Base-by-base conservation (phyloP, 2,888 invertebrate species). In the Chymomyza caudatula region DNA sequence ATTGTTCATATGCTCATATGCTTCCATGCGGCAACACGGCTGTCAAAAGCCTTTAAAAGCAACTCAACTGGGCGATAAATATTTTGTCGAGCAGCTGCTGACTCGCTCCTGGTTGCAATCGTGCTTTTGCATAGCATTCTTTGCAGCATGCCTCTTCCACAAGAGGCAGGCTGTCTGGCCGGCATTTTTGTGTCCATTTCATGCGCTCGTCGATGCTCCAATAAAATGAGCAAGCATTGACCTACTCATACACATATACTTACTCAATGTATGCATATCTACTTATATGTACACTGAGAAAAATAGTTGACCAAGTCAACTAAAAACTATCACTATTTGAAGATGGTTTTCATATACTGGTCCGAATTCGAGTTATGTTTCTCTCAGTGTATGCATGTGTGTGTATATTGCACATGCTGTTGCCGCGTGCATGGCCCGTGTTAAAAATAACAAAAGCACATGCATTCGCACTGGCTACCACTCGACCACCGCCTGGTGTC, bases 11-110 rank as follows among this genome's bases (percentile, higher is more conserved):
- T 37, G 59, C 29, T 52, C 58, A 53, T 37, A 43, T 43, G 54
- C 43, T 73, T 70, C 70, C 73, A 74, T 85, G 84, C 74, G 60
- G 37, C 60, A 60, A 65, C 78, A 80, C 78, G 81, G 65, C 63
- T 81, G 54, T 61, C 51, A 54, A 85, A 83, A 80, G 76, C 84
- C 80, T 76, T 81, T 80, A 85, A 81, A 83, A 83, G 78, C 76
- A 71, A 66, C 66, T 59, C 69, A 54, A 44, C 63, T 58, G 56
- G n/a, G 55, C 52, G 62, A 73, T 73, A 73, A 73, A 82, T 82
- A 80, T 73, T 71, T 71, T 71, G 71, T 63, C 64, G 67, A 65
- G 74, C 67, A 62, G 22, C 56, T 54, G 60, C 72, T 65, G 44
- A 47, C 44, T 69, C 66, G 56, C 63, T 53, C 60, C 70, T 60